phyloP scores from a whole-genome alignment of 2,888 invertebrate species.

The Acronicta psi region DNA sequence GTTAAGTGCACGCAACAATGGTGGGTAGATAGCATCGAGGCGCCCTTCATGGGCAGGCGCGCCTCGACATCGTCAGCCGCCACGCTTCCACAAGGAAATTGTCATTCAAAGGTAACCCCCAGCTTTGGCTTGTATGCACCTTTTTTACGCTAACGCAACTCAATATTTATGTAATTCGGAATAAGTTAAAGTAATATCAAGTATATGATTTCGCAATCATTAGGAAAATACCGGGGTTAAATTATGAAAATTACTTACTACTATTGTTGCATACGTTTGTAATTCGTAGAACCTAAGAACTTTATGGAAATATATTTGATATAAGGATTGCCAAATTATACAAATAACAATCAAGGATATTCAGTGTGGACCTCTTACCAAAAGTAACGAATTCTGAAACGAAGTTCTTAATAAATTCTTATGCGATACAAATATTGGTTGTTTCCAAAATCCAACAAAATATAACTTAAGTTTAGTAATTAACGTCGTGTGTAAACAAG shows the following conservation, averaged over 20 bases:
- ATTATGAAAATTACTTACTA: neutral
- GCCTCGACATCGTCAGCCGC: constrained; percentile 49
- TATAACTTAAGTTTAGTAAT: constrained; percentile 65
- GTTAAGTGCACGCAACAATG: constrained; percentile 87
- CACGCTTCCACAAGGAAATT: constrained; percentile 68
- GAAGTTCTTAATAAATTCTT: neutral
- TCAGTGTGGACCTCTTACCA: too few relatives aligned
- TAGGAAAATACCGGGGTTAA: constrained; percentile 21
- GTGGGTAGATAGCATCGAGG: constrained; percentile 83
- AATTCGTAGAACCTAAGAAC: too few relatives aligned
- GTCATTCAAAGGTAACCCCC: constrained; percentile 47
- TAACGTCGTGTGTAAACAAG: constrained; percentile 67
- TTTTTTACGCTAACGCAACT: constrained; percentile 34
- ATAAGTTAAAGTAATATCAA: constrained; percentile 18
- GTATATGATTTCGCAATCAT: constrained; percentile 8
- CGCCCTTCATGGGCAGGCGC: constrained; percentile 68
- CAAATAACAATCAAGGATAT: too few relatives aligned
- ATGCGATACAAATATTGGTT: constrained; percentile 14
- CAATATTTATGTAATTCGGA: constrained; percentile 12
- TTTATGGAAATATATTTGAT: too few relatives aligned
- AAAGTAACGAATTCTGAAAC: too few relatives aligned
- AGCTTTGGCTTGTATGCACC: constrained; percentile 16
- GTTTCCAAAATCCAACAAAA: constrained; percentile 41
- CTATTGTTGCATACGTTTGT: too few relatives aligned
- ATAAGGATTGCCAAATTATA: too few relatives aligned